These are phyloP conservation scores for Ciconia maguari DNA, from an alignment of 2,113 vertebrate genomes.

Conservation along the genomic window DNA sequence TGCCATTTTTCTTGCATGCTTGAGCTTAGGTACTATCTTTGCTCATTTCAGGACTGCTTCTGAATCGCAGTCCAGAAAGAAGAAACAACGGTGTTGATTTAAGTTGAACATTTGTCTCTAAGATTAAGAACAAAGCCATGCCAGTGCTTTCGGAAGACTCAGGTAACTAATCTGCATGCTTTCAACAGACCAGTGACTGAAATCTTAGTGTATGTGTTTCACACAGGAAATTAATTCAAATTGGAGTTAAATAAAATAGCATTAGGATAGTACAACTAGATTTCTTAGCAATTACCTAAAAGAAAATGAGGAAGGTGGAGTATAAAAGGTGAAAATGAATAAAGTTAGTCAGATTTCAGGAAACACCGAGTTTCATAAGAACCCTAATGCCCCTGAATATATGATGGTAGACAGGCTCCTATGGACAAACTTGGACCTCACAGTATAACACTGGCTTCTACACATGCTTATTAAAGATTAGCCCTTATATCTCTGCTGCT, in stretches of 20 bases:
- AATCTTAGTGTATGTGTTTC: background rate
- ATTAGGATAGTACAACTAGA: background rate
- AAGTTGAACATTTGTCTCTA: background rate
- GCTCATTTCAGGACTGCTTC: conserved; percentile 6
- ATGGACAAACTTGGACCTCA: background rate
- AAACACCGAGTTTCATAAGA: background rate
- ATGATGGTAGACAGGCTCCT: background rate
- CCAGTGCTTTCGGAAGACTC: conserved; percentile 85
- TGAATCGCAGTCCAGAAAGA: background rate
- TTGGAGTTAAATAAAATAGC: background rate
- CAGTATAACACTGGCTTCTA: background rate
- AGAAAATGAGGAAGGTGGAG: background rate
- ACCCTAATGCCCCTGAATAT: background rate
- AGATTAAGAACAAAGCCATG: conserved; percentile 74
- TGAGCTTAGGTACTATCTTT: background rate
- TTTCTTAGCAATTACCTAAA: background rate
- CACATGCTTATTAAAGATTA: background rate
- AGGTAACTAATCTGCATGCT: conserved; percentile 70
- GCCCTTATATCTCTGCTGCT: background rate
- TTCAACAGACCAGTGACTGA: background rate
- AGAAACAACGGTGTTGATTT: background rate
- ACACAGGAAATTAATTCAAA: background rate
- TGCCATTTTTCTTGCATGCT: background rate
- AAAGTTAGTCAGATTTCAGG: background rate
- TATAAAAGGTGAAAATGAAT: background rate